These are phyloP conservation scores for Maniola hyperantus DNA, from an alignment of 2,888 invertebrate genomes.

Conservation along the genomic window DNA sequence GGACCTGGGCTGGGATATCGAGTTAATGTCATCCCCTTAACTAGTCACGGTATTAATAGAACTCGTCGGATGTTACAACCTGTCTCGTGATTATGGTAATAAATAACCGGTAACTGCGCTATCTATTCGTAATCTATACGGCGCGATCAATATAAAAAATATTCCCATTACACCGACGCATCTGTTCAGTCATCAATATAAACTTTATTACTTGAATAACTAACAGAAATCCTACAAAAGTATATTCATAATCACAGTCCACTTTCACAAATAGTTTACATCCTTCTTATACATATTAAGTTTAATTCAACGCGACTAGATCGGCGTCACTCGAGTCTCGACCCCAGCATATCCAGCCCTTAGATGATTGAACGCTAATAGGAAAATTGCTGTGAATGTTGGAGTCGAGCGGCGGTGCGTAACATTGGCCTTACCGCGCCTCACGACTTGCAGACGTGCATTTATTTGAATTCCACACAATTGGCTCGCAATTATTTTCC, in stretches of 20 bases:
- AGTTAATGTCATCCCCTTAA: slow-evolving; percentile 68
- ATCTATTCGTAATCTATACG: background rate
- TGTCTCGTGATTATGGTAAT: slow-evolving; percentile 25
- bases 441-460: slow-evolving; percentile 72
- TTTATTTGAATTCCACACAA: slow-evolving; percentile 55
- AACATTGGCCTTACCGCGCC: slow-evolving; percentile 79
- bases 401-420: slow-evolving; percentile 62
- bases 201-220: slow-evolving; percentile 2
- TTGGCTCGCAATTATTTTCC: slow-evolving; percentile 50
- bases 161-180: background rate
- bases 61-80: slow-evolving; percentile 56
- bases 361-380: slow-evolving; percentile 74
- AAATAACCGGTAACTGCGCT: slow-evolving; percentile 24
- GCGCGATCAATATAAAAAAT: background rate
- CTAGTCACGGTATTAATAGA: slow-evolving; percentile 67
- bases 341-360: slow-evolving; percentile 66
- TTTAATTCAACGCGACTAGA: slow-evolving; percentile 63
- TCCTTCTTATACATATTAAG: slow-evolving; percentile 67
- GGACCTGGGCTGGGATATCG: slow-evolving; percentile 70
- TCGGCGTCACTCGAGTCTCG: slow-evolving; percentile 50
- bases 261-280: slow-evolving; percentile 71
- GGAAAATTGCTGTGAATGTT: slow-evolving; percentile 72
- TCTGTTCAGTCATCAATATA: background rate
- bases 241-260: slow-evolving; percentile 51
- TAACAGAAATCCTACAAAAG: slow-evolving; percentile 39